Evolutionary conservation across 2,797 vertebrate genomes (phyloP).

Genomic region (Oryzias sinensis): DNA sequence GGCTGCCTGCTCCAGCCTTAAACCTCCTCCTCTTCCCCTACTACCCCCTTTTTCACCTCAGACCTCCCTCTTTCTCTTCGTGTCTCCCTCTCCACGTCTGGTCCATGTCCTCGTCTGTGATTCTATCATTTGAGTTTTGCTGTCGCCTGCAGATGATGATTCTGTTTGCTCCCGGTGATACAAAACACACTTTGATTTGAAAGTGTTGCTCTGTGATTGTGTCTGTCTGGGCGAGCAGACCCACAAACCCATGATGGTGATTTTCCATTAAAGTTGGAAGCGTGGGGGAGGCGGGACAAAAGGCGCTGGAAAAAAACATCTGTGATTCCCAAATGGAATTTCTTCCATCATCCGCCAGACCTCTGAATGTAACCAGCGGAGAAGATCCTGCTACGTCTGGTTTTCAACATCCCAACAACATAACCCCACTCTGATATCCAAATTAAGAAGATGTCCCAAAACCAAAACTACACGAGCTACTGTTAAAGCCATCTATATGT

Average conservation of each 20-base stretch:
- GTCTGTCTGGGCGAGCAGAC: conserved; percentile 29
- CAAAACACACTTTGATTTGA: too few species aligned
- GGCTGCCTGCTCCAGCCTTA: conserved; percentile 53
- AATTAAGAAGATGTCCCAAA: conserved; percentile 26
- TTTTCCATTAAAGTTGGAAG: conserved; percentile 72
- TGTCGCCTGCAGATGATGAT: too few species aligned
- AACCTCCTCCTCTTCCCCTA: conserved; percentile 43
- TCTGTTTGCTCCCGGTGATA: too few species aligned
- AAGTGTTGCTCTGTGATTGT: not conserved
- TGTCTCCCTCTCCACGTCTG: conserved; percentile 10
- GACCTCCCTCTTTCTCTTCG: conserved; percentile 24
- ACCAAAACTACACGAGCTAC: conserved; percentile 18
- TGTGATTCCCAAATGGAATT: conserved; percentile 79
- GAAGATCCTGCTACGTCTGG: conserved; percentile 30
- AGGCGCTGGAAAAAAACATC: conserved; percentile 67
- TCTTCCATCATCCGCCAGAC: conserved; percentile 74
- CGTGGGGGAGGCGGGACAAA: conserved; percentile 76
- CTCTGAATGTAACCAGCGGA: conserved; percentile 60
- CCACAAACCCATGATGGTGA: conserved; percentile 63
- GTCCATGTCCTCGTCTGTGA: not conserved
- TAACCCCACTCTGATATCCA: conserved; percentile 14
- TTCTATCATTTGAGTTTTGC: too few species aligned
- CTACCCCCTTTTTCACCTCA: conserved; percentile 15
- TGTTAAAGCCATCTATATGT: not conserved
- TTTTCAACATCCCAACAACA: conserved; percentile 23